Evolutionary conservation across 2,113 vertebrate genomes (phyloP).

Genomic region (Apaloderma vittatum): DNA sequence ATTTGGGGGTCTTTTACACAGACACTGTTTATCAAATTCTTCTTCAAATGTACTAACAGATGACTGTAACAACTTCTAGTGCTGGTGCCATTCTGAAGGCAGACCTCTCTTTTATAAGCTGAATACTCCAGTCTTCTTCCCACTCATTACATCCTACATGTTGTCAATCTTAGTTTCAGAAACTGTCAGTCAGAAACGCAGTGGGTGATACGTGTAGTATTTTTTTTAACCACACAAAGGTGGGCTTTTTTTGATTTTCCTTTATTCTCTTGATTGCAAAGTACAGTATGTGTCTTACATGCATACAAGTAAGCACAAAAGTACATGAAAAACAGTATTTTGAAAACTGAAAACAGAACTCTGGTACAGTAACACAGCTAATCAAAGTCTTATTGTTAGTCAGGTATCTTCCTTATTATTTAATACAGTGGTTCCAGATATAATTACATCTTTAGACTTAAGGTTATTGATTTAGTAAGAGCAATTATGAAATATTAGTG

Average conservation of each 20-base stretch:
- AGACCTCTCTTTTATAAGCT: slow-evolving; percentile 52
- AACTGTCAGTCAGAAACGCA: slow-evolving; percentile 57
- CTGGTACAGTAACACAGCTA: neutral
- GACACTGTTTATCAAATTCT: neutral
- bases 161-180: slow-evolving; percentile 68
- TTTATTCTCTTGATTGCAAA: slow-evolving; percentile 69
- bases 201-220: slow-evolving; percentile 9
- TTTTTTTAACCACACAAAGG: slow-evolving; percentile 30
- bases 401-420: slow-evolving; percentile 2
- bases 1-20: neutral
- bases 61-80: slow-evolving; percentile 39
- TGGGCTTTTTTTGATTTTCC: slow-evolving; percentile 55
- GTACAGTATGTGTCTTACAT: neutral
- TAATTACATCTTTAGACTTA: slow-evolving; percentile 6
- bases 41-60: slow-evolving; percentile 40
- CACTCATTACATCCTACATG: slow-evolving; percentile 66
- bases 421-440: neutral
- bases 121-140: slow-evolving; percentile 53
- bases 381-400: slow-evolving; percentile 47
- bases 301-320: slow-evolving; percentile 31
- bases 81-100: slow-evolving; percentile 56
- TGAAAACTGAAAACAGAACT: slow-evolving; percentile 48
- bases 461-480: neutral
- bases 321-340: slow-evolving; percentile 48
- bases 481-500: neutral